phyloP scores from a whole-genome alignment of 2,888 invertebrate genomes.

The Synergus laeviventris region DNA sequence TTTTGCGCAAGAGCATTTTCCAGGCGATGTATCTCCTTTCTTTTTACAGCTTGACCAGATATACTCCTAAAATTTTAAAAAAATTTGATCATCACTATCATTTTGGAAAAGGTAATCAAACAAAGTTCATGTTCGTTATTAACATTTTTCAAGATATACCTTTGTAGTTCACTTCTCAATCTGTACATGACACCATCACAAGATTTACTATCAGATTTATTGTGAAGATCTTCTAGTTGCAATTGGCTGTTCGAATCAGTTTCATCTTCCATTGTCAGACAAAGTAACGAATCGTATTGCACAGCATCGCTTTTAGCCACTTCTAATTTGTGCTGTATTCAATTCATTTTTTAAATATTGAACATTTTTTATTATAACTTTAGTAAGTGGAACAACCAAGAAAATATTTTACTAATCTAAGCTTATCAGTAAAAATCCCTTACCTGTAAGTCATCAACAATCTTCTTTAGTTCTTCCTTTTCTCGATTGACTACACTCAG shows the following conservation, averaged over 20 bases:
- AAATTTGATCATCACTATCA: not conserved
- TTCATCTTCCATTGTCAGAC: slow-evolving; percentile 68
- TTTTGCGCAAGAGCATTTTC: slow-evolving; percentile 72
- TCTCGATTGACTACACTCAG: slow-evolving; percentile 78
- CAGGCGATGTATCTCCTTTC: slow-evolving; percentile 77
- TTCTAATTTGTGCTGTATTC: slow-evolving; percentile 67
- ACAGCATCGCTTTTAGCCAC: slow-evolving; percentile 64
- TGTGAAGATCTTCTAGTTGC: slow-evolving; percentile 65
- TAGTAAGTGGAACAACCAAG: not conserved
- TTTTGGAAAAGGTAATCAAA: not conserved
- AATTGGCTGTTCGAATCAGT: slow-evolving; percentile 70
- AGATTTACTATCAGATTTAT: slow-evolving; percentile 70
- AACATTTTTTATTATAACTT: not conserved
- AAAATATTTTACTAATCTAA: slow-evolving; percentile 3
- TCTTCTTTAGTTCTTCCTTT: slow-evolving; percentile 76
- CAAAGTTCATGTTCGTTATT: not conserved
- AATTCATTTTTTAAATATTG: slow-evolving; percentile 12
- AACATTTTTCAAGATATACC: slow-evolving; percentile 50
- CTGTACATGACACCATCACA: slow-evolving; percentile 74
- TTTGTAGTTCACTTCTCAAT: slow-evolving; percentile 76
- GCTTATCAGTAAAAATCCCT: slow-evolving; percentile 9
- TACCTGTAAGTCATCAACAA: slow-evolving; percentile 66
- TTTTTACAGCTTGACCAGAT: slow-evolving; percentile 75
- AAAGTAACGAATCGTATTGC: slow-evolving; percentile 68
- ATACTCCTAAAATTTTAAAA: slow-evolving; percentile 69